Base-by-base conservation (phyloP, 2,797 vertebrate genomes). In the Toxotes lorentzi region DNA sequence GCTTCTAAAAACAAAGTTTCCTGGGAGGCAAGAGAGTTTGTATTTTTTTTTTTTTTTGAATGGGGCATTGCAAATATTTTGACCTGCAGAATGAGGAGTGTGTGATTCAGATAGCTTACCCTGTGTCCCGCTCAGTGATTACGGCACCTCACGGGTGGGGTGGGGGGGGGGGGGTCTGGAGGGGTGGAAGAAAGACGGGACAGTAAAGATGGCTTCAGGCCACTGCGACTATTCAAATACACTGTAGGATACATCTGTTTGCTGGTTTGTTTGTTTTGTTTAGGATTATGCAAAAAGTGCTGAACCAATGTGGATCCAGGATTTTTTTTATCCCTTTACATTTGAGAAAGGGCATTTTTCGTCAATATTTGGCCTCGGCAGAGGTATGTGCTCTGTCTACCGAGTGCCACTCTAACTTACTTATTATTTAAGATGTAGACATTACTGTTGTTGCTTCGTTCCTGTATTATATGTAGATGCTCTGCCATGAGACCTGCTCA, bases 1-100 rank as follows among this genome's bases (percentile, higher is more conserved):
- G 62, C 50, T 38, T 86, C 79, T 62, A 86, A 87, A 92, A 90
- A 90, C 83, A 89, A 87, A 76, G 78, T 84, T 41, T 65, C 58
- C 73, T 83, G 86, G 81, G 79, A 86, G 38, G 58, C 54, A 62
- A 19, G 43, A 24, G 17, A 2, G 14, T 73, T 50, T 57, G 60
- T 41, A 59, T 14, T 34, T 45, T 45, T 34, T 38, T 9, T 38
- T 38, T 24, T 53, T 35, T 75, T 59, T 24, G 1, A 56, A 57
- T 13, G 24, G 10, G 10, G 30, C 43, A 34, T 47, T 70, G 70
- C 61, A 73, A 79, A 79, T 87, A 32, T 61, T 64, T 53, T 58
- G 19, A 19, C 66, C 45, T 11, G 5, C 4, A 47, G 21, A 57
- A 34, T 27, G 21, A 67, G 13, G 53, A 62, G 21, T 38, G 54